Base-by-base conservation (phyloP, 2,113 vertebrate genomes). In the human region DNA sequence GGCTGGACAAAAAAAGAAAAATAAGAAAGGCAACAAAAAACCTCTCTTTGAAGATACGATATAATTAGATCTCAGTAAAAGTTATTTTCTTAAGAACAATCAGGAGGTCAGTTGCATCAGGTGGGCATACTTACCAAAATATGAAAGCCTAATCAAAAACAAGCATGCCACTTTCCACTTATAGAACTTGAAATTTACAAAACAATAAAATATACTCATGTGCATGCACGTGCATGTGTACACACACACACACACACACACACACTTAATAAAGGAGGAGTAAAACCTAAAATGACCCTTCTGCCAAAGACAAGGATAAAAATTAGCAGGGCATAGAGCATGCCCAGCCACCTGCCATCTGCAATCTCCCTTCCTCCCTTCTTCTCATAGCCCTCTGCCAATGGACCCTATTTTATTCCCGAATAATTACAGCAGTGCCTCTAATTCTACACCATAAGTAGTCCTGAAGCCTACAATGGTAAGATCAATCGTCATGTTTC, bases 141-240 rank as follows among this genome's bases (percentile, higher is more conserved):
- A 73, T 57, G 6, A 61, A 94, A 50, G 27, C 9, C 52, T 82
- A 32, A 20, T 14, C 18, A 25, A 61, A 82, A 66, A 43, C 35
- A 64, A 35, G 27, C 43, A 43, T 22, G 22, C 25, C n/a, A 66
- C 22, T 66, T 82, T 12, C 48, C 11, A 76, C 30, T 52, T 30
- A 61, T 5, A 9, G 32, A n/a, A 8, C 68, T 38, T 38, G 32
- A 18, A 61, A 50, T 59, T 43, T 59, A 23, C n/a, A 70, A 20
- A 2, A 73, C 9, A 61, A 23, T 55, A 32, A 43, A 10, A 82
- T n/a, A 72, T 25, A 23, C 40, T 45, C 7, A 13, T n/a, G 52
- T 55, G 57, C 13, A 17, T 2, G 3, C 25, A 6, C 43, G 5
- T 50, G 14, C 17, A 1, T 1, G 2, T 3, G 30, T 22, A 22